phyloP scores from a whole-genome alignment of 2,888 invertebrate species.

The Anthophora plumipes region DNA sequence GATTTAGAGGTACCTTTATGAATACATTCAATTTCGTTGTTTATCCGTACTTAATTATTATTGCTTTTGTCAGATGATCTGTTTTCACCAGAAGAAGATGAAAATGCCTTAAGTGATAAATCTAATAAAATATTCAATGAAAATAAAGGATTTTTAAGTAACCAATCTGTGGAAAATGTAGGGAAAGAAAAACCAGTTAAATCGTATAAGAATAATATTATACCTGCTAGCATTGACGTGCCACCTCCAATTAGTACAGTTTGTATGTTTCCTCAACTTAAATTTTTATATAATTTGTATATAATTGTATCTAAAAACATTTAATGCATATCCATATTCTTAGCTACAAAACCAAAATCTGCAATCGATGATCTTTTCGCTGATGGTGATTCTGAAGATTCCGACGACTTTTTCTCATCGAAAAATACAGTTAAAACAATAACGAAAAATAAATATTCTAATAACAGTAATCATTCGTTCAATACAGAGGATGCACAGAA shows the following conservation, averaged over 20 bases:
- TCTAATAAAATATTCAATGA: constrained; percentile 75
- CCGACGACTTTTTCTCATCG: constrained; percentile 81
- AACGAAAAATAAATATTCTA: constrained; percentile 42
- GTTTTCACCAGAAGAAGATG: constrained; percentile 75
- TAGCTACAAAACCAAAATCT: constrained; percentile 81
- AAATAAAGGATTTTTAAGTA: constrained; percentile 74
- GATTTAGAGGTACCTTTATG: constrained; percentile 74
- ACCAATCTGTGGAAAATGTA: constrained; percentile 72
- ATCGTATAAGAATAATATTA: constrained; percentile 77
- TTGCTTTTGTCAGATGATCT: constrained; percentile 75
- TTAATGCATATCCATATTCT: constrained; percentile 38
- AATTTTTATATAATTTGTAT: background rate
- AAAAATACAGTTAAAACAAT: constrained; percentile 73
- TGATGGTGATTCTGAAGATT: constrained; percentile 82
- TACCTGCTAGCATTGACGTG: constrained; percentile 81
- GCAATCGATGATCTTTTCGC: constrained; percentile 83
- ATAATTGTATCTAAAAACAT: background rate
- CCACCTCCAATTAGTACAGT: constrained; percentile 82
- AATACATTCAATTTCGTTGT: constrained; percentile 1
- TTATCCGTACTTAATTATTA: background rate
- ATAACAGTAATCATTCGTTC: constrained; percentile 31
- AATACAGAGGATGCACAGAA: constrained; percentile 39
- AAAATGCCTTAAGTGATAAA: constrained; percentile 72
- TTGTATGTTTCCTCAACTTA: constrained; percentile 70
- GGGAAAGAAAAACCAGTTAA: constrained; percentile 77